Evolutionary conservation across 2,797 vertebrate species (phyloP).

Genomic region (Oceanodroma leucorhoa): DNA sequence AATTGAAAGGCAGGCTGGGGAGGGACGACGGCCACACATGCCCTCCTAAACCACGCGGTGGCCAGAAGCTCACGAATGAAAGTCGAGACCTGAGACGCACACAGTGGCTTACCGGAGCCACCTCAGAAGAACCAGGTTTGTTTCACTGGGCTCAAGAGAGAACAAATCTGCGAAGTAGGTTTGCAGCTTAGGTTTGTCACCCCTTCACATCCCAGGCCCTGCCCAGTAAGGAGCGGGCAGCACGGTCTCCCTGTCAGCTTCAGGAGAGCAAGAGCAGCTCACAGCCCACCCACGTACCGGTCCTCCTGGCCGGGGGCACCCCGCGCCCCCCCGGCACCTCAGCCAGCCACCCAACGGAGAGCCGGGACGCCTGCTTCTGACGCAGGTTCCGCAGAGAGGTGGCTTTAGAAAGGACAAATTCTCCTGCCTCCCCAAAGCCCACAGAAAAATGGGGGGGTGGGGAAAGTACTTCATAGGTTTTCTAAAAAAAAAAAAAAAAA

Average conservation of each 20-base stretch:
- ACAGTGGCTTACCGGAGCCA: neutral
- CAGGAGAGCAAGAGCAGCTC: neutral
- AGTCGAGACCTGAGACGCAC: fast-evolving
- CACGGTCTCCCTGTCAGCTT: fast-evolving
- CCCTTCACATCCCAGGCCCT: neutral
- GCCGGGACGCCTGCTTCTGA: fast-evolving
- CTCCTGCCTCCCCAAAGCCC: neutral
- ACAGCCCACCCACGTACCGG: fast-evolving
- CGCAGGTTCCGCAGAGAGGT: fast-evolving
- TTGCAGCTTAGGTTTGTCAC: neutral
- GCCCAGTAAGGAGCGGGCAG: fast-evolving
- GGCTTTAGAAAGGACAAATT: neutral
- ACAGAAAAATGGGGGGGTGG: neutral
- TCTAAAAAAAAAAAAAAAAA: neutral
- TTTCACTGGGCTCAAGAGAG: neutral
- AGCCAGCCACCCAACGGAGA: neutral
- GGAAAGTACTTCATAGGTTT: neutral
- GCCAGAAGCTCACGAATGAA: neutral
- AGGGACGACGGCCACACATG: neutral
- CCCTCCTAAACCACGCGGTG: neutral
- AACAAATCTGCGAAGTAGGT: neutral
- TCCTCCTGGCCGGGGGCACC: neutral
- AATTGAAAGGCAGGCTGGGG: neutral
- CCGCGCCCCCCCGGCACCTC: fast-evolving
- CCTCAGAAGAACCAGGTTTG: neutral